Conservation (phyloP, 2,888 invertebrate species). For the Biston stratarius region DNA sequence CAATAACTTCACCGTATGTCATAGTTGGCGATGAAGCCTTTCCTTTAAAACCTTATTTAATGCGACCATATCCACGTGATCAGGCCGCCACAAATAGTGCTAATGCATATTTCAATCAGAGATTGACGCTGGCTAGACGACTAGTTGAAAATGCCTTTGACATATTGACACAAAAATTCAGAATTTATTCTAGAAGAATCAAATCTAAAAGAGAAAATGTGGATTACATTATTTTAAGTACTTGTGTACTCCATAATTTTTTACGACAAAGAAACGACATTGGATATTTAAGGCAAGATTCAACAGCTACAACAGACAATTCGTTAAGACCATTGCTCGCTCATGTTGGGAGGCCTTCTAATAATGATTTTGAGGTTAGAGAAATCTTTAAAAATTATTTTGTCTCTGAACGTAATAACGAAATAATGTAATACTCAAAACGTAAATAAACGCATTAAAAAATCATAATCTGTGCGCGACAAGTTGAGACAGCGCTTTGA, state of each 20-base stretch:
- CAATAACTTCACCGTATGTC: slow-evolving; percentile 26
- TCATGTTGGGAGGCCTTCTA: too few species aligned
- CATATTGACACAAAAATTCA: background rate
- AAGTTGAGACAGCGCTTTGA: too few species aligned
- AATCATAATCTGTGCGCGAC: too few species aligned
- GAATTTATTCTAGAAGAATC: background rate
- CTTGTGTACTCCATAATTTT: background rate
- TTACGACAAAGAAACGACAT: background rate
- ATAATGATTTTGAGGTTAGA: too few species aligned
- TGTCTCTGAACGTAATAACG: too few species aligned
- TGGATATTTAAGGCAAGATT: too few species aligned
- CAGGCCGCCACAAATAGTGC: slow-evolving; percentile 12
- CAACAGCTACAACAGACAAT: too few species aligned
- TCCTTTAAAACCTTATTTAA: slow-evolving; percentile 37
- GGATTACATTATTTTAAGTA: background rate
- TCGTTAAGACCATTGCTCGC: too few species aligned
- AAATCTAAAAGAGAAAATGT: background rate
- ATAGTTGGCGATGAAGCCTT: slow-evolving; percentile 39
- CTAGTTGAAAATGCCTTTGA: slow-evolving; percentile 40
- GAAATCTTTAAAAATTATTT: too few species aligned
- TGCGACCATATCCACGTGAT: slow-evolving; percentile 33
- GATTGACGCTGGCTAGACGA: slow-evolving; percentile 30
- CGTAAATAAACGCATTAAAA: too few species aligned
- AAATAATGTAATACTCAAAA: too few species aligned
- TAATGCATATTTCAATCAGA: slow-evolving; percentile 25